Evolutionary conservation across 2,888 invertebrate genomes (phyloP).

Genomic region (Pomacea canaliculata): DNA sequence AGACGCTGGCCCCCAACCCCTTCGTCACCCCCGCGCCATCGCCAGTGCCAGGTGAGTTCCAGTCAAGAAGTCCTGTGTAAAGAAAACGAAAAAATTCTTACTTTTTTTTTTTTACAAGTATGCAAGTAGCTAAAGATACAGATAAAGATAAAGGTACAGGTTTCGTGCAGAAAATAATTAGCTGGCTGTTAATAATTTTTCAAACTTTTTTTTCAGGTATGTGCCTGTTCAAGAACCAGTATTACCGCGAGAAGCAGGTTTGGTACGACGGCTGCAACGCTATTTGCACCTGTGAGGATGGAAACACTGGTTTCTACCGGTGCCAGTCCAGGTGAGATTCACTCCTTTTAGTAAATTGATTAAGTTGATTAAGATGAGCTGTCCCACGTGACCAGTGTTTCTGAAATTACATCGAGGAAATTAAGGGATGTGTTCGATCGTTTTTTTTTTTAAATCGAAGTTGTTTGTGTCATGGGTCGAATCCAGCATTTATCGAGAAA

Average conservation of each 20-base stretch:
- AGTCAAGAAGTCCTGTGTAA: neutral
- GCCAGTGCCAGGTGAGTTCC: slow-evolving; percentile 6
- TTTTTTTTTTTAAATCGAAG: no score
- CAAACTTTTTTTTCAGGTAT: slow-evolving; percentile 31
- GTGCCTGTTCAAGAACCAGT: slow-evolving; percentile 48
- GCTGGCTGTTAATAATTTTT: no score
- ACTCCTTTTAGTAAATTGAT: no score
- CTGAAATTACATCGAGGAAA: neutral
- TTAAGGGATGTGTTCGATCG: no score
- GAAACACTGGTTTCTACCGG: slow-evolving; percentile 47
- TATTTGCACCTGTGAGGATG: slow-evolving; percentile 50
- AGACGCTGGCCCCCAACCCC: neutral
- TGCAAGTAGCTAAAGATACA: no score
- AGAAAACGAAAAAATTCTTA: neutral
- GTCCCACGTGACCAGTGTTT: neutral
- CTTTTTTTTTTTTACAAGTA: no score
- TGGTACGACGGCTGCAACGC: slow-evolving; percentile 55
- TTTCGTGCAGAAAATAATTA: no score
- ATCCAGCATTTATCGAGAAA: no score
- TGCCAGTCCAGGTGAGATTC: slow-evolving; percentile 49
- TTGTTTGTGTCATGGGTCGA: no score
- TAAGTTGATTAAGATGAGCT: neutral
- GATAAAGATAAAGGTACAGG: no score
- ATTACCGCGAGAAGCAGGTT: slow-evolving; percentile 49
- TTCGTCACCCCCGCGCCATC: slow-evolving; percentile 3